Percentiles rank a stretch among this genome's conserved stretches.
Evolutionary conservation across 2,113 vertebrate species (phyloP).

Genomic region (Nematolebias whitei): DNA sequence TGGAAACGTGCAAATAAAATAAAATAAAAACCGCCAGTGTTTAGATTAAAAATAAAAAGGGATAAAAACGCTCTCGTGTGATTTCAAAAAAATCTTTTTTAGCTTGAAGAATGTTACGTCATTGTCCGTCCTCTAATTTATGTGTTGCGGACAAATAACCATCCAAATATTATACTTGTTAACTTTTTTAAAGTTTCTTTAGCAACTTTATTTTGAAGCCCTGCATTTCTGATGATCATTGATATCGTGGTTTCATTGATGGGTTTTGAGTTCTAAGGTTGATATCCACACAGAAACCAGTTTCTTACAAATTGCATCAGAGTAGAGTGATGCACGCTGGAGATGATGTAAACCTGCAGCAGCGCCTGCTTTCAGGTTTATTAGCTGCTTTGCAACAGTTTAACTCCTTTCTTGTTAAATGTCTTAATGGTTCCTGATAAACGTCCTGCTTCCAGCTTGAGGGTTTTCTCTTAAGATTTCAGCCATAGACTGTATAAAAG

Average conservation of each 20-base stretch:
- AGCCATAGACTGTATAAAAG: not conserved
- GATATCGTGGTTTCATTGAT: not conserved
- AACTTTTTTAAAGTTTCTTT: not conserved
- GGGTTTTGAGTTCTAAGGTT: too few species aligned
- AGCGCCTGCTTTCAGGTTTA: slow-evolving; percentile 5
- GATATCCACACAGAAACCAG: not conserved
- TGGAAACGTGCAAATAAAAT: slow-evolving; percentile 16
- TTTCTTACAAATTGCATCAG: slow-evolving; percentile 14
- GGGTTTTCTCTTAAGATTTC: not conserved
- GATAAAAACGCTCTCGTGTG: slow-evolving; percentile 2
- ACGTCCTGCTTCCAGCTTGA: not conserved
- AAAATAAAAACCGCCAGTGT: too few species aligned
- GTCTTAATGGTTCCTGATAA: not conserved
- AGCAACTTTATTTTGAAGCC: not conserved
- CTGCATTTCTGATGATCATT: not conserved
- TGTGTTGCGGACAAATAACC: too few species aligned
- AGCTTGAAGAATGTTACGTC: slow-evolving; percentile 2
- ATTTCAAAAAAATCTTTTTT: not conserved
- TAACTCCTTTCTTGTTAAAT: not conserved
- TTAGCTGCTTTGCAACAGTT: not conserved
- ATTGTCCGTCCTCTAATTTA: slow-evolving; percentile 4
- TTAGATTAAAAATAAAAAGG: too few species aligned
- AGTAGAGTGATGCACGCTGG: not conserved
- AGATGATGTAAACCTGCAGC: not conserved
- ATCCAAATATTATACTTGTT: too few species aligned